A percentile compares a stretch with the other conserved stretches of the same genome.
Conservation (phyloP, 2,113 vertebrate genomes). For the Tilapia sparmanii region DNA sequence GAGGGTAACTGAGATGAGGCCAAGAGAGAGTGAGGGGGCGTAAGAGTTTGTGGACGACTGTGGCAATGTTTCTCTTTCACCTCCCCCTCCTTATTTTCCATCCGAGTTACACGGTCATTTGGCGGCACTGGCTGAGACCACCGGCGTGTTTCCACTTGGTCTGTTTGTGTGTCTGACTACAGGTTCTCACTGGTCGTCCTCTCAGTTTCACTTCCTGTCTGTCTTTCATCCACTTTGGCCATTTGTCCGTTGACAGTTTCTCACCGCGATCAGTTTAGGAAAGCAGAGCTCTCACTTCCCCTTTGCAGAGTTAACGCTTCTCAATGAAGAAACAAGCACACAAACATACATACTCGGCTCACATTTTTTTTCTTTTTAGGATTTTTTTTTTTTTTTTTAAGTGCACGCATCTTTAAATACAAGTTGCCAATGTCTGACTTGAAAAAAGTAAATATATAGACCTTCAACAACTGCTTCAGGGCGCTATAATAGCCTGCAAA, state of each 20-base stretch:
- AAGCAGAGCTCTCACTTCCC: slow-evolving; percentile 9
- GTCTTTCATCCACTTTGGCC: neutral
- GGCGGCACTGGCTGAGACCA: slow-evolving; percentile 52
- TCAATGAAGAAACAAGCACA: neutral
- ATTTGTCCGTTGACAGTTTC: neutral
- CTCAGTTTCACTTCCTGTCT: slow-evolving; percentile 3
- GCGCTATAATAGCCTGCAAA: accelerated
- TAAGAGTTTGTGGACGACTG: neutral
- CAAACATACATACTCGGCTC: neutral
- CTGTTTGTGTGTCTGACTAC: slow-evolving; percentile 8
- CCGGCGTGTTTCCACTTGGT: slow-evolving; percentile 56
- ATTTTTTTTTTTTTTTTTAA: neutral
- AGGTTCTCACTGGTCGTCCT: slow-evolving; percentile 13
- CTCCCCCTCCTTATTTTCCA: slow-evolving; percentile 55
- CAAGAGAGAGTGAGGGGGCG: neutral
- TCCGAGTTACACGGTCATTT: slow-evolving; percentile 62
- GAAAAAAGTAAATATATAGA: neutral
- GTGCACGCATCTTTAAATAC: neutral
- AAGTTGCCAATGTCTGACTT: neutral
- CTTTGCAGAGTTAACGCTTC: neutral
- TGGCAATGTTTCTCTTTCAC: slow-evolving; percentile 47
- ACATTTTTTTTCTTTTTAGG: neutral
- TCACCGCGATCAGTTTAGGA: neutral
- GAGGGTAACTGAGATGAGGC: neutral
- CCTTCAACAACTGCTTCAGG: neutral